phyloP scores from a whole-genome alignment of 2,888 invertebrate species.

The Cataglyphis albicans region DNA sequence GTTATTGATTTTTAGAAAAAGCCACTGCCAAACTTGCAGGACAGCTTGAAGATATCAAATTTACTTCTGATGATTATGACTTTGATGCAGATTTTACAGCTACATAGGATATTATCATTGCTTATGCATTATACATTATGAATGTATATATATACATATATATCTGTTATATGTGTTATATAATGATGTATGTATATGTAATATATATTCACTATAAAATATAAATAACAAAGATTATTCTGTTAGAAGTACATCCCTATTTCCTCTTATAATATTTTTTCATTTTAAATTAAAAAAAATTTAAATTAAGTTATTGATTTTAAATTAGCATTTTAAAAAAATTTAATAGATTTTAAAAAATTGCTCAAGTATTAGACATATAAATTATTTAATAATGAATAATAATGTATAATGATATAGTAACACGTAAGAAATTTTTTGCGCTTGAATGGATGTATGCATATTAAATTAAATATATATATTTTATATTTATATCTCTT shows the following conservation, averaged over 20 bases:
- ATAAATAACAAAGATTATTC: constrained; percentile 1
- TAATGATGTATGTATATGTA: constrained; percentile 15
- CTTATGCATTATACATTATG: constrained; percentile 11
- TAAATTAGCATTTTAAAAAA: neutral
- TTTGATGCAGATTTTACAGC: constrained; percentile 88
- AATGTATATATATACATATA: neutral
- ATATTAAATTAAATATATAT: neutral
- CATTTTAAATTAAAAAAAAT: neutral
- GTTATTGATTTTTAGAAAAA: constrained; percentile 87
- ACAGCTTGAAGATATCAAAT: constrained; percentile 89
- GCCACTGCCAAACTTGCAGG: constrained; percentile 89
- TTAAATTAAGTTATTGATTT: neutral
- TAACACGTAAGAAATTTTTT: neutral
- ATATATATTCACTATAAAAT: neutral
- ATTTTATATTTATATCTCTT: no score
- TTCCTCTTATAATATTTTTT: neutral
- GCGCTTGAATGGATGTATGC: neutral
- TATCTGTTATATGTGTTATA: constrained; percentile 10
- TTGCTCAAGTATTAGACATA: neutral
- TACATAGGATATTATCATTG: constrained; percentile 23
- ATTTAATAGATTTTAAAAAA: neutral
- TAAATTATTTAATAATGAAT: neutral
- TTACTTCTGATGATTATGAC: constrained; percentile 88
- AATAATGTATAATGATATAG: neutral
- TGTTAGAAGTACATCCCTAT: neutral